phyloP scores from a whole-genome alignment of 2,113 vertebrate species.

The Myiozetetes cayanensis region DNA sequence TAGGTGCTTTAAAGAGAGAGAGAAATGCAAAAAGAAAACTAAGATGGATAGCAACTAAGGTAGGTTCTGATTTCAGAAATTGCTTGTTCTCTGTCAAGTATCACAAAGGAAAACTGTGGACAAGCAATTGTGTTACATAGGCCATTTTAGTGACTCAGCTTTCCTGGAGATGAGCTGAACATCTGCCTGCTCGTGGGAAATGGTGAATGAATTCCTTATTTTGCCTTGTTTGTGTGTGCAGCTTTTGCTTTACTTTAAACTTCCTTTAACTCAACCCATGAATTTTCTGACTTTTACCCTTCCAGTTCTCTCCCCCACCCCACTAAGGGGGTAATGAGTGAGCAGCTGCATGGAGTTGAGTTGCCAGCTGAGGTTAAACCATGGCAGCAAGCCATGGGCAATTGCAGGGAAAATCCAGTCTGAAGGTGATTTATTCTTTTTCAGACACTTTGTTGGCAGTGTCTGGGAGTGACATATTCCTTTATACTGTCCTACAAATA shows the following conservation, averaged over 20 bases:
- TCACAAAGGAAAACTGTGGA: background rate
- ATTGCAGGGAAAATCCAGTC: background rate
- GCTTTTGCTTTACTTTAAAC: background rate
- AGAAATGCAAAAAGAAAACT: background rate
- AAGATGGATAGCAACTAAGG: background rate
- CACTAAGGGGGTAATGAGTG: accelerated
- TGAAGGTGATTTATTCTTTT: background rate
- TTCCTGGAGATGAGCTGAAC: background rate
- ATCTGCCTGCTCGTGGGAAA: background rate
- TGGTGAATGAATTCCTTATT: background rate
- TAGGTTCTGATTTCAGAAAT: background rate
- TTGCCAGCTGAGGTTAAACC: background rate
- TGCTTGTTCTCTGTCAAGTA: background rate
- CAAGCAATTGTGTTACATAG: background rate
- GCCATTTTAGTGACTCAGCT: background rate
- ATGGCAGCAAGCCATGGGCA: background rate
- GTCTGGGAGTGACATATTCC: background rate
- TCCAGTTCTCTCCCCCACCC: background rate
- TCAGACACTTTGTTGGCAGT: background rate
- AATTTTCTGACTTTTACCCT: background rate
- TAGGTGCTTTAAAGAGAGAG: background rate
- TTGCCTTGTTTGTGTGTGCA: background rate
- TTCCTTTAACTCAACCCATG: background rate
- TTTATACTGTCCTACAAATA: background rate
- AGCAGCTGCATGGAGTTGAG: background rate